phyloP scores from a whole-genome alignment of 2,888 invertebrate species.

The Dynastes maya region DNA sequence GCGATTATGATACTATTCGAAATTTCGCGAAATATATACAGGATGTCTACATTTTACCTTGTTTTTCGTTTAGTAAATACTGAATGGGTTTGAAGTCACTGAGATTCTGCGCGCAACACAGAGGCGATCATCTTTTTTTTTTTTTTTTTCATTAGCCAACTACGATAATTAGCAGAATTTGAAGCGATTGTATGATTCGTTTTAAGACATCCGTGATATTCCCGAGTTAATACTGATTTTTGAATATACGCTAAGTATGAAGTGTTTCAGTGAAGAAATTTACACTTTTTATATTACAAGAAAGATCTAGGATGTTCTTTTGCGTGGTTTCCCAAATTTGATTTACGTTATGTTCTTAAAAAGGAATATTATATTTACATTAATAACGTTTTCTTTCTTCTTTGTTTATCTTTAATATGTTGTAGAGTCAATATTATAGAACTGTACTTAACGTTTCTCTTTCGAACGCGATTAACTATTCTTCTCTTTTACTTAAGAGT shows the following conservation, averaged over 20 bases:
- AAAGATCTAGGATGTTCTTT: background rate
- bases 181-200: conserved; percentile 21
- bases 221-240: conserved; percentile 11
- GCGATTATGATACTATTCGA: background rate
- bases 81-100: conserved; percentile 1
- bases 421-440: conserved; percentile 4
- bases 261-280: too few relatives aligned
- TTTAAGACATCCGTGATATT: conserved; percentile 14
- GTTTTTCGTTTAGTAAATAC: background rate
- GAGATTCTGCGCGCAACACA: background rate
- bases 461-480: background rate
- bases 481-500: conserved; percentile 9
- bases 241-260: background rate
- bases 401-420: too few relatives aligned
- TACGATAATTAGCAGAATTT: conserved; percentile 29
- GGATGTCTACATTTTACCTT: background rate
- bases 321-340: conserved; percentile 6
- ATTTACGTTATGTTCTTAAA: background rate
- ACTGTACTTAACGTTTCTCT: conserved; percentile 20
- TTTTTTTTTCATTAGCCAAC: conserved; percentile 1
- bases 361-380: conserved; percentile 6
- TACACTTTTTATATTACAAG: too few relatives aligned
- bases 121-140: background rate
- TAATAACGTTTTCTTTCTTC: background rate
- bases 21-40: conserved; percentile 5